These are phyloP conservation scores for Alcedo atthis DNA, from an alignment of 2,797 vertebrate species.

Conservation along the genomic window DNA sequence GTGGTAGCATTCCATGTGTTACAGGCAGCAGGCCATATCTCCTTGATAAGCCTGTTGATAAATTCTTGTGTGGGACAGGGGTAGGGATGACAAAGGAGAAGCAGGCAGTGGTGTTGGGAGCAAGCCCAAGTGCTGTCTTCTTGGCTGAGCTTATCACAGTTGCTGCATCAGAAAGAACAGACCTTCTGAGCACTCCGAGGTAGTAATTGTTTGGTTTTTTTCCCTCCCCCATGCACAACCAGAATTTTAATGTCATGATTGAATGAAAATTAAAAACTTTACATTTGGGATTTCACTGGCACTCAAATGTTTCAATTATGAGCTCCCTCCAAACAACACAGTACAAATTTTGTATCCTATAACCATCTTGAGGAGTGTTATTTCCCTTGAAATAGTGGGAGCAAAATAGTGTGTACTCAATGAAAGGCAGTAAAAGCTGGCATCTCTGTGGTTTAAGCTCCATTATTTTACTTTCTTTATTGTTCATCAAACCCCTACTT, in stretches of 20 bases:
- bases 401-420: neutral
- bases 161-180: neutral
- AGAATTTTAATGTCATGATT: constrained; percentile 32
- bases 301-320: constrained; percentile 28
- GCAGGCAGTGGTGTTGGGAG: rapidly evolving
- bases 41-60: neutral
- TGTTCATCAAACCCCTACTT: constrained; percentile 9
- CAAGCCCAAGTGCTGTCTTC: neutral
- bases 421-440: constrained; percentile 48
- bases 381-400: constrained; percentile 44
- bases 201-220: neutral
- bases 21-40: neutral
- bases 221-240: neutral
- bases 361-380: neutral
- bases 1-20: neutral
- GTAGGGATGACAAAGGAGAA: neutral
- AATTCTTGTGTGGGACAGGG: neutral
- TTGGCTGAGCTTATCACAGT: neutral
- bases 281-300: neutral
- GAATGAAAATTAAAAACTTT: constrained; percentile 58
- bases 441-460: constrained; percentile 36
- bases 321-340: neutral
- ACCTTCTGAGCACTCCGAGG: neutral
- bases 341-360: neutral
- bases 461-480: constrained; percentile 44